phyloP scores from a whole-genome alignment of 2,888 invertebrate genomes.

The Drosophila neoperkinsi region DNA sequence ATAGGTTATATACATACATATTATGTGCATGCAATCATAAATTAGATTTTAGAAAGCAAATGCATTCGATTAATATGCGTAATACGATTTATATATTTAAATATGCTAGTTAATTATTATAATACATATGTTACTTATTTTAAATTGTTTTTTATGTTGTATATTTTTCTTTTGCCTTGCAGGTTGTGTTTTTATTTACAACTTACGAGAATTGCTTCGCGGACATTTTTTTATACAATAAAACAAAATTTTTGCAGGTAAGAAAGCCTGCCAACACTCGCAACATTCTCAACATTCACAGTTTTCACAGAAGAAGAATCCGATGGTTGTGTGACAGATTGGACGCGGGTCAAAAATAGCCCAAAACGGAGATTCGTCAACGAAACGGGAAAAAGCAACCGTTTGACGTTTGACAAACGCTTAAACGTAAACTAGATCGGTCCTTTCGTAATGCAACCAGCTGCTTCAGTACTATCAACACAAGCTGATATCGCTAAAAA shows the following conservation, averaged over 20 bases:
- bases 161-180: background rate
- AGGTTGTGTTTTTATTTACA: conserved; percentile 14
- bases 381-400: conserved; percentile 23
- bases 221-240: conserved; percentile 19
- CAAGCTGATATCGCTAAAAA: conserved; percentile 81
- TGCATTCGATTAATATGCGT: background rate
- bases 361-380: conserved; percentile 67
- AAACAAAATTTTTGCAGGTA: conserved; percentile 21
- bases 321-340: conserved; percentile 85
- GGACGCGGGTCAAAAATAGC: conserved; percentile 76
- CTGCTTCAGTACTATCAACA: conserved; percentile 74
- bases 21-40: background rate
- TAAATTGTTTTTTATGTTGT: background rate
- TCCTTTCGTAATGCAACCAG: conserved; percentile 79
- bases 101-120: background rate
- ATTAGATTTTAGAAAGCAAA: background rate
- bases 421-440: conserved; percentile 21
- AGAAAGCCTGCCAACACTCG: background rate
- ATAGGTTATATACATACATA: background rate
- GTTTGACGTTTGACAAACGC: conserved; percentile 39
- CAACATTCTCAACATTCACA: background rate
- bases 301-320: conserved; percentile 58
- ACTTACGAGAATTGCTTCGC: conserved; percentile 8
- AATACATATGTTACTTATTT: background rate
- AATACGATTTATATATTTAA: background rate